Base-by-base conservation (phyloP, 2,113 vertebrate species). In the Ophiodon elongatus region DNA sequence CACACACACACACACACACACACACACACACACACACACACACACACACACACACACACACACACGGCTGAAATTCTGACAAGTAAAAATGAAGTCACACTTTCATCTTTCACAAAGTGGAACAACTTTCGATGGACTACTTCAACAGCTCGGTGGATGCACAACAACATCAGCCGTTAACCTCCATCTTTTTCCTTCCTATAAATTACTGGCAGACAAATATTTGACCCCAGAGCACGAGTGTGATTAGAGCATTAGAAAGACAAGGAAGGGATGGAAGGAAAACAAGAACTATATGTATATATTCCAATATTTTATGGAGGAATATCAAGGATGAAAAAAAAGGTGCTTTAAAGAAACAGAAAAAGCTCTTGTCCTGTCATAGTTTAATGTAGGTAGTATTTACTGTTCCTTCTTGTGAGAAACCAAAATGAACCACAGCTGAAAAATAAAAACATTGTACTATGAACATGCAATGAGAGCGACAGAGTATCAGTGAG, bases 21-120 rank as follows among this genome's bases (percentile, higher is more conserved):
- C n/a, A n/a, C n/a, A n/a, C n/a, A n/a, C n/a, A n/a, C n/a, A n/a
- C n/a, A n/a, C n/a, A n/a, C n/a, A n/a, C n/a, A n/a, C n/a, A n/a
- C n/a, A n/a, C n/a, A n/a, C n/a, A n/a, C n/a, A n/a, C n/a, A n/a
- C n/a, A n/a, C n/a, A n/a, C n/a, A n/a, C n/a, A n/a, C n/a, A n/a
- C n/a, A n/a, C n/a, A n/a, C n/a, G n/a, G n/a, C 54, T 19, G 45
- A 50, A 57, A 25, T 57, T 57, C n/a, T 6, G 54, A 13, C 54
- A 10, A 11, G 54, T 25, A 13, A 31, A 29, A 63, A 25, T 33
- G 27, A 43, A 0, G 54, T 17, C 31, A 33, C 11, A 21, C 35
- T 85, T 70, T 74, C 11, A 80, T 33, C 8, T 74, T 62, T 21
- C 17, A n/a, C 25, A 68, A 62, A 54, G 14, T 35, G 31, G 13